Percentiles rank a stretch among this genome's conserved stretches.
Evolutionary conservation across 2,113 vertebrate species (phyloP).

Genomic region (Pagrus major): DNA sequence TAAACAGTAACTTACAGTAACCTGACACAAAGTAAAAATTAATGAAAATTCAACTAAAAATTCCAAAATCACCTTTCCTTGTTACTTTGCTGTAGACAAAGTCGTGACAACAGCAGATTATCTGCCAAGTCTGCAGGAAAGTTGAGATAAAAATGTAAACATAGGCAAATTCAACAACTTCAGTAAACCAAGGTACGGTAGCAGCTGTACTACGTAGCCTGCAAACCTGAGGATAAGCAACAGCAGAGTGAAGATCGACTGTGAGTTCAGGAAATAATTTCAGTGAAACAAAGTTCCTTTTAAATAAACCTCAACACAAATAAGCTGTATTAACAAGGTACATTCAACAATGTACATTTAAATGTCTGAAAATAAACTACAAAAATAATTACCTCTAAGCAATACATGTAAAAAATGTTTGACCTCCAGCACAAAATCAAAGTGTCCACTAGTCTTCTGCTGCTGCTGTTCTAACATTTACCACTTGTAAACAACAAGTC

Average conservation of each 20-base stretch:
- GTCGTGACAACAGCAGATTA: not conserved
- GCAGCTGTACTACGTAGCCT: not conserved
- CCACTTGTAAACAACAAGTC: not conserved
- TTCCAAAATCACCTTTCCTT: slow-evolving; percentile 5
- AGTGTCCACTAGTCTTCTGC: not conserved
- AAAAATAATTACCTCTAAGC: slow-evolving; percentile 33
- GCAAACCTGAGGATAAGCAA: slow-evolving; percentile 52
- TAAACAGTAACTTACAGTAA: slow-evolving; percentile 36
- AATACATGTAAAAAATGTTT: slow-evolving; percentile 37
- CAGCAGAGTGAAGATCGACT: slow-evolving; percentile 20
- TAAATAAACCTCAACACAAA: slow-evolving; percentile 42
- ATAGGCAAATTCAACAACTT: slow-evolving; percentile 10
- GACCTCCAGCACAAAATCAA: not conserved
- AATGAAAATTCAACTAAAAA: not conserved
- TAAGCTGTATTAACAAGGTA: not conserved
- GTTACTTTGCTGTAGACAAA: slow-evolving; percentile 10
- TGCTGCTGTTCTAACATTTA: not conserved
- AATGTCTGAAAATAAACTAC: slow-evolving; percentile 11
- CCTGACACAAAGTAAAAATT: not conserved
- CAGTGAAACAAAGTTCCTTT: slow-evolving; percentile 3
- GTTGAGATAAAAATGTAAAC: slow-evolving; percentile 58
- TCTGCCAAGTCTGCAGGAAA: slow-evolving; percentile 5
- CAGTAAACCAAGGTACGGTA: slow-evolving; percentile 31
- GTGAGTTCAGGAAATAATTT: slow-evolving; percentile 26
- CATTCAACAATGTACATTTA: slow-evolving; percentile 1